phyloP scores from a whole-genome alignment of 2,888 invertebrate species.

The Trichopoda pennipes region DNA sequence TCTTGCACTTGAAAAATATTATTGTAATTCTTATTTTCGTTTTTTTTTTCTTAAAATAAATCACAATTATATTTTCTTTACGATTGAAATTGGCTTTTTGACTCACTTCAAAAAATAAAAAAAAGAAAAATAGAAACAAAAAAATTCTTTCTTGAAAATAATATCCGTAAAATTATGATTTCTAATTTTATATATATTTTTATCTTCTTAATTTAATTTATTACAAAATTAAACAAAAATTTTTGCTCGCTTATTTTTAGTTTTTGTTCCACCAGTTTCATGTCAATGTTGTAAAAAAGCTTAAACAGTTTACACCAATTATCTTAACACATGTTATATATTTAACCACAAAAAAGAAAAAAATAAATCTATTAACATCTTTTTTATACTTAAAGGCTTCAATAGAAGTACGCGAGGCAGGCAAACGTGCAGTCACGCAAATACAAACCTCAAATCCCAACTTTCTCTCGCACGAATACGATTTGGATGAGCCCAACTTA shows the following conservation, averaged over 20 bases:
- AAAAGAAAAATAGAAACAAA: too few relatives aligned
- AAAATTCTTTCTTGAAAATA: constrained; percentile 11
- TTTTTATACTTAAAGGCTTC: constrained; percentile 84
- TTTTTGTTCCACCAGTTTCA: constrained; percentile 13
- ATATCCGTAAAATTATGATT: constrained; percentile 23
- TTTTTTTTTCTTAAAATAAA: background rate
- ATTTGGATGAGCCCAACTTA: constrained; percentile 69
- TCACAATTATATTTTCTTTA: constrained; percentile 15
- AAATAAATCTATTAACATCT: constrained; percentile 4
- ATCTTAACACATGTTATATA: background rate
- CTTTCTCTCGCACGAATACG: constrained; percentile 77
- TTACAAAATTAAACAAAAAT: constrained; percentile 9
- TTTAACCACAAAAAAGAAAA: constrained; percentile 1
- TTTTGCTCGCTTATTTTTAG: constrained; percentile 16
- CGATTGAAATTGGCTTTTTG: constrained; percentile 15
- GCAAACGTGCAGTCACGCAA: constrained; percentile 84
- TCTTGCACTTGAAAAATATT: background rate
- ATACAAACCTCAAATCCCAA: constrained; percentile 81
- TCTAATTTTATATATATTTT: constrained; percentile 2
- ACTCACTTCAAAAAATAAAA: constrained; percentile 25
- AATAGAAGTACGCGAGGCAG: constrained; percentile 88
- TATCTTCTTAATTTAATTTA: background rate
- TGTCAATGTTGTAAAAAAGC: constrained; percentile 54
- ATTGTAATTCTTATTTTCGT: constrained; percentile 5
- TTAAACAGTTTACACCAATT: background rate